Conservation (phyloP, 1,140 invertebrate genomes). For the Dendrolimus kikuchii region DNA sequence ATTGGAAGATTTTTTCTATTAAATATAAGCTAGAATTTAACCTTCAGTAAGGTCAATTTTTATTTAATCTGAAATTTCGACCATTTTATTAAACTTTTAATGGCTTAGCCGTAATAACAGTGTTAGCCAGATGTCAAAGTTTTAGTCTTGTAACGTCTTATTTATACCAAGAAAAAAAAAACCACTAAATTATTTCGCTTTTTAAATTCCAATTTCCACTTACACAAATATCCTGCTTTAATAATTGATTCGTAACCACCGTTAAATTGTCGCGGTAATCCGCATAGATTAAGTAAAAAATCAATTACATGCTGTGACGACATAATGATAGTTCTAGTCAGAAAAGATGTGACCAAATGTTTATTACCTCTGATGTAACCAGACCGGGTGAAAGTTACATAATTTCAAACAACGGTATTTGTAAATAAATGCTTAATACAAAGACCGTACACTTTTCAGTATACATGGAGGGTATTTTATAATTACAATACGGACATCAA, state of each 20-base stretch:
- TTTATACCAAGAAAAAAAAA: too few species aligned
- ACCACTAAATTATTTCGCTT: slow-evolving; percentile 6
- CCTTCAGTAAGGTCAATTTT: too few species aligned
- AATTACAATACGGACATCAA: too few species aligned
- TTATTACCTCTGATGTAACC: slow-evolving; percentile 19
- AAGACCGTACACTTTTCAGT: neutral
- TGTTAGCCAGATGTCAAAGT: too few species aligned
- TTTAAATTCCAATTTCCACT: slow-evolving; percentile 16
- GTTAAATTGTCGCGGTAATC: slow-evolving; percentile 9
- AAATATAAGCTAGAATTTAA: too few species aligned
- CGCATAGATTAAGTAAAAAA: slow-evolving; percentile 11
- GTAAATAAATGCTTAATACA: neutral
- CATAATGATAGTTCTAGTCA: slow-evolving; percentile 10
- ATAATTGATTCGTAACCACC: slow-evolving; percentile 2
- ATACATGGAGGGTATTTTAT: neutral
- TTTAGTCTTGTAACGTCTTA: too few species aligned
- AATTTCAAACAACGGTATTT: too few species aligned
- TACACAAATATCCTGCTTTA: slow-evolving; percentile 14
- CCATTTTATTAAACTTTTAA: too few species aligned
- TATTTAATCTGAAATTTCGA: too few species aligned
- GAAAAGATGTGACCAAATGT: slow-evolving; percentile 15
- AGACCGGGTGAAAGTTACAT: neutral
- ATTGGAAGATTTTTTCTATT: too few species aligned
- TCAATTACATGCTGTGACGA: slow-evolving; percentile 9
- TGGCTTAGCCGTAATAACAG: too few species aligned